Evolutionary conservation across 2,888 invertebrate genomes (phyloP).

Genomic region (Cataglyphis livida): DNA sequence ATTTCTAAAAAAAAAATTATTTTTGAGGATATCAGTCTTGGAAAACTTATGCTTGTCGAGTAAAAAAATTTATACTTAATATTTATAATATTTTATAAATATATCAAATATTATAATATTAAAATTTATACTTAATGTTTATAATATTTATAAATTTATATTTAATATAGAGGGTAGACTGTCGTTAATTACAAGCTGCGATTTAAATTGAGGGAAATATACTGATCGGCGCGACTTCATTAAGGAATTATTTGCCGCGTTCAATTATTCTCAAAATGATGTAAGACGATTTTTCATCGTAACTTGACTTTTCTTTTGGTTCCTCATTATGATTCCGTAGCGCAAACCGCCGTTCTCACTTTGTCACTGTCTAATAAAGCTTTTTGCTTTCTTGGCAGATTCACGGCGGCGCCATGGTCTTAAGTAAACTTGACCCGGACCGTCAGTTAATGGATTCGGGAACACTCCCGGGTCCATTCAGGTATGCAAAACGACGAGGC

Average conservation of each 20-base stretch:
- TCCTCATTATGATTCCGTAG: conserved; percentile 51
- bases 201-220: background rate
- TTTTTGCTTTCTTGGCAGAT: conserved; percentile 74
- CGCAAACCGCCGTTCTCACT: conserved; percentile 43
- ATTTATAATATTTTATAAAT: too few relatives aligned
- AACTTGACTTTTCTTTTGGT: conserved; percentile 24
- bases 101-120: too few relatives aligned
- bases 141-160: too few relatives aligned
- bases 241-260: background rate
- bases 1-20: too few relatives aligned
- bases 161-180: background rate
- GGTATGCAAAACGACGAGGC: conserved; percentile 70
- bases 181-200: background rate
- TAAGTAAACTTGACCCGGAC: conserved; percentile 72
- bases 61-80: background rate
- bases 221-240: background rate
- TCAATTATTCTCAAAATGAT: conserved; percentile 26
- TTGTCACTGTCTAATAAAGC: conserved; percentile 61
- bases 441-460: conserved; percentile 75
- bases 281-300: conserved; percentile 39
- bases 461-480: conserved; percentile 70
- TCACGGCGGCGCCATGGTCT: conserved; percentile 53
- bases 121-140: background rate
- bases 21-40: too few relatives aligned
- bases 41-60: background rate